phyloP scores from a whole-genome alignment of 1,140 invertebrate species.

The Lasioglossum albipes region DNA sequence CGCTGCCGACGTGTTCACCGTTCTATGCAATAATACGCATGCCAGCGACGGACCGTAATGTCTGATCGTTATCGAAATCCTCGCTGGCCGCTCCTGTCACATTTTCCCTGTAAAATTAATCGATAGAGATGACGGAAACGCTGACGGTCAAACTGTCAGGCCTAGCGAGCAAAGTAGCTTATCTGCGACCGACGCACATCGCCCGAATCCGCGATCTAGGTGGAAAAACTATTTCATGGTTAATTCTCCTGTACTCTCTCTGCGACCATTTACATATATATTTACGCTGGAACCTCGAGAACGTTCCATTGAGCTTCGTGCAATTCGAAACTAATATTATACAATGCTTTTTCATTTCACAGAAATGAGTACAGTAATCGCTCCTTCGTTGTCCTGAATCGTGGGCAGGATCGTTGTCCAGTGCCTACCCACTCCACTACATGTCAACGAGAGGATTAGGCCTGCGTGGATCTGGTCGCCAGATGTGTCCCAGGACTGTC shows the following conservation, averaged over 20 bases:
- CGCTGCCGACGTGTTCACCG: background rate
- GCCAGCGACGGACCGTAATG: background rate
- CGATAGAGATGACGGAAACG: background rate
- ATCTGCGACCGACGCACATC: constrained; percentile 3
- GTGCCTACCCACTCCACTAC: too few species aligned
- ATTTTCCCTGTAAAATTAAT: constrained; percentile 10
- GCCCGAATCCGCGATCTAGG: too few species aligned
- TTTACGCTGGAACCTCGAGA: too few species aligned
- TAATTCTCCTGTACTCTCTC: background rate
- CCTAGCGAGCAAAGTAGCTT: constrained; percentile 36
- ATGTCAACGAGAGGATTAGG: too few species aligned
- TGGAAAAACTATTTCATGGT: too few species aligned
- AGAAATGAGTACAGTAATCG: background rate
- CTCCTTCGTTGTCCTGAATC: too few species aligned
- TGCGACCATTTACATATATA: too few species aligned
- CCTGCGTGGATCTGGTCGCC: too few species aligned
- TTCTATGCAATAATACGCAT: background rate
- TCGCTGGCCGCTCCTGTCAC: background rate
- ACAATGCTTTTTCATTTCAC: background rate
- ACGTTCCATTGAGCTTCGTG: too few species aligned
- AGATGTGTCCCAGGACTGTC: too few species aligned
- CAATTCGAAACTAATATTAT: too few species aligned
- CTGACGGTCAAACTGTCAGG: background rate
- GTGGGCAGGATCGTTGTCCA: too few species aligned
- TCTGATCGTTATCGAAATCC: constrained; percentile 19